Evolutionary conservation across 2,888 invertebrate genomes (phyloP).

Genomic region (Dynastes tityus): DNA sequence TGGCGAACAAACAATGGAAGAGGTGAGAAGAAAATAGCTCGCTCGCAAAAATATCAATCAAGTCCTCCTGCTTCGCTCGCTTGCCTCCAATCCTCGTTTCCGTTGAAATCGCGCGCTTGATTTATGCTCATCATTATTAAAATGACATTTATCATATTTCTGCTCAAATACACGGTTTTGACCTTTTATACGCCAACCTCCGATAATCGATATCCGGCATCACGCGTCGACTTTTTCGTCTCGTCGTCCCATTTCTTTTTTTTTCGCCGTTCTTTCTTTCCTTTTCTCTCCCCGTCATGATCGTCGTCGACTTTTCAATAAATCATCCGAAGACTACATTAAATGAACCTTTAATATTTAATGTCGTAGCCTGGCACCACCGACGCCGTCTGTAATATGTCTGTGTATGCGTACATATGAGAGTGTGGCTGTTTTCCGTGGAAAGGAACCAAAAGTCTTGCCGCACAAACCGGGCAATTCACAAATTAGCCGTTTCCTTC

Average conservation of each 20-base stretch:
- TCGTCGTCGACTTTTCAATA: slow-evolving; percentile 38
- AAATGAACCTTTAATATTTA: slow-evolving; percentile 40
- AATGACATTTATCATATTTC: slow-evolving; percentile 44
- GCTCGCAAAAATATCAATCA: no score
- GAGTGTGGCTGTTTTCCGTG: not conserved
- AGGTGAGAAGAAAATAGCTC: no score
- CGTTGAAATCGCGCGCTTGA: slow-evolving; percentile 3
- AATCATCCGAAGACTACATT: slow-evolving; percentile 34
- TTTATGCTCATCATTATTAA: slow-evolving; percentile 33
- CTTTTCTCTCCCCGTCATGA: not conserved
- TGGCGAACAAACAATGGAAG: no score
- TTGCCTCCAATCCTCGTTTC: no score
- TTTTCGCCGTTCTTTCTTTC: not conserved
- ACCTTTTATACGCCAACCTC: slow-evolving; percentile 14
- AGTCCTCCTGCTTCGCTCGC: no score
- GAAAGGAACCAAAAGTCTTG: not conserved
- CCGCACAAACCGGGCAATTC: not conserved
- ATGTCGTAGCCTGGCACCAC: slow-evolving; percentile 23
- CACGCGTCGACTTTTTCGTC: slow-evolving; percentile 12
- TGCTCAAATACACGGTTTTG: slow-evolving; percentile 13
- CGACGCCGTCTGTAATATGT: not conserved
- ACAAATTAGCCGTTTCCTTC: not conserved
- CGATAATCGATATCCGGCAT: slow-evolving; percentile 37
- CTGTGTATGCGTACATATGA: not conserved
- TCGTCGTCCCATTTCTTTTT: slow-evolving; percentile 16